A percentile compares a stretch with the other conserved stretches of the same genome.
phyloP scores from a whole-genome alignment of 1,140 invertebrate genomes.

The Neoseiulus cucumeris region DNA sequence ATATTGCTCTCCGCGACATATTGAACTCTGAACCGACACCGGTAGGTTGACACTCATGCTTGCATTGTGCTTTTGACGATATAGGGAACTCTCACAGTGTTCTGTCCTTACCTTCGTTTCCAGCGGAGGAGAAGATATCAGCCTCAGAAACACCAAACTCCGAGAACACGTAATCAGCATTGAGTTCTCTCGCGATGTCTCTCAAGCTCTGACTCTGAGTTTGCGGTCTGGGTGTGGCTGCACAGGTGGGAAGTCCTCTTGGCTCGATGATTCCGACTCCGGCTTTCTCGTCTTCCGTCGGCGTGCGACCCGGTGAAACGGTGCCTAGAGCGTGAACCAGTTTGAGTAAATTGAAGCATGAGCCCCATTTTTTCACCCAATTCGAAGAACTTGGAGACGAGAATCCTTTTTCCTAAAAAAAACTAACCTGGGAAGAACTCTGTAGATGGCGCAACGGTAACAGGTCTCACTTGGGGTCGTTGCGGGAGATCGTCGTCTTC shows the following conservation, averaged over 20 bases:
- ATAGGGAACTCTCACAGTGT: no score
- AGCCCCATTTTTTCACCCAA: no score
- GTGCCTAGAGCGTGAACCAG: background rate
- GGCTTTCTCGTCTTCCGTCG: background rate
- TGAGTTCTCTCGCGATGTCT: background rate
- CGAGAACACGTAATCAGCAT: background rate
- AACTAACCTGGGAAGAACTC: background rate
- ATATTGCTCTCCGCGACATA: no score
- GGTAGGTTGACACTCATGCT: no score
- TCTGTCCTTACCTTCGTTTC: background rate
- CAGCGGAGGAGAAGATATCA: background rate
- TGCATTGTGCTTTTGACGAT: no score
- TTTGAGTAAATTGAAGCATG: no score
- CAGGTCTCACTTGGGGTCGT: background rate
- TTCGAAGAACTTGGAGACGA: no score
- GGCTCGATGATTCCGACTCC: slow-evolving; percentile 1
- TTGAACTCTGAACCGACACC: no score
- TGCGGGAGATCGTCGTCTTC: background rate
- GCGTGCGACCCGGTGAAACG: background rate
- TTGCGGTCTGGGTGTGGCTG: background rate
- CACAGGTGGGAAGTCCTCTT: background rate
- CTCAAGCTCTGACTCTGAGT: background rate
- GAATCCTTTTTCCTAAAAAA: no score
- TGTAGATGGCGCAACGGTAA: background rate
- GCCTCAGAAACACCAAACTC: slow-evolving; percentile 2